phyloP scores from a whole-genome alignment of 2,797 vertebrate genomes.

The Heterohyrax brucei region DNA sequence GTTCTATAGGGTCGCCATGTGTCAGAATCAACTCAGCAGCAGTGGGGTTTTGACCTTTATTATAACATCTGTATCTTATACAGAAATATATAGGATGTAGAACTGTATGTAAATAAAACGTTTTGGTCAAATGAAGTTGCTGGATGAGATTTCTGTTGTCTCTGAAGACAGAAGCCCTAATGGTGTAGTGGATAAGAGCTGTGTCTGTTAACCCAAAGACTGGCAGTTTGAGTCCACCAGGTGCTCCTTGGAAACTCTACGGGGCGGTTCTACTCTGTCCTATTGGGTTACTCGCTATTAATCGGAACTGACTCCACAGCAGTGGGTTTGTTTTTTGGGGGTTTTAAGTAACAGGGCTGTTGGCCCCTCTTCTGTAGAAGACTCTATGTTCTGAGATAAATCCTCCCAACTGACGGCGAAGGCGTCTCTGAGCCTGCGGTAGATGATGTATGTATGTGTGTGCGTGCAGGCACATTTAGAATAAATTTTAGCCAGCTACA shows the following conservation, averaged over 20 bases:
- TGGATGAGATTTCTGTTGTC: background rate
- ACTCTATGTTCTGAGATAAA: background rate
- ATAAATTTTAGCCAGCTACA: background rate
- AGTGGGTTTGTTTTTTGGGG: no score
- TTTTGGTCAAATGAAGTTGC: background rate
- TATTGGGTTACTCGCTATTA: no score
- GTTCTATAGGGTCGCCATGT: no score
- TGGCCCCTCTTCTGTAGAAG: background rate
- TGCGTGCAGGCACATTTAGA: background rate
- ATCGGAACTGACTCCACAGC: no score
- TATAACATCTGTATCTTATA: background rate
- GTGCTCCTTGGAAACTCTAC: no score
- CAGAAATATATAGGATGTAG: background rate
- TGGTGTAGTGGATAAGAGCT: no score
- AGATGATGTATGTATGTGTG: no score
- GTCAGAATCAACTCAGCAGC: no score
- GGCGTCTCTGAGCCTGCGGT: rapidly evolving
- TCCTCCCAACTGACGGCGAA: background rate
- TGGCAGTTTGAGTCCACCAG: no score
- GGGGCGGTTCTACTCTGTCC: no score
- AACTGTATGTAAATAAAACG: background rate
- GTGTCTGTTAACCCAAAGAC: no score
- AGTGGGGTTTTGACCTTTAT: background rate
- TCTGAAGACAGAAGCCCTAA: no score
- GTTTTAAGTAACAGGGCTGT: background rate